A percentile compares a stretch with the other conserved stretches of the same genome.
phyloP scores from a whole-genome alignment of 2,113 vertebrate genomes.

The Notothenia rossii region DNA sequence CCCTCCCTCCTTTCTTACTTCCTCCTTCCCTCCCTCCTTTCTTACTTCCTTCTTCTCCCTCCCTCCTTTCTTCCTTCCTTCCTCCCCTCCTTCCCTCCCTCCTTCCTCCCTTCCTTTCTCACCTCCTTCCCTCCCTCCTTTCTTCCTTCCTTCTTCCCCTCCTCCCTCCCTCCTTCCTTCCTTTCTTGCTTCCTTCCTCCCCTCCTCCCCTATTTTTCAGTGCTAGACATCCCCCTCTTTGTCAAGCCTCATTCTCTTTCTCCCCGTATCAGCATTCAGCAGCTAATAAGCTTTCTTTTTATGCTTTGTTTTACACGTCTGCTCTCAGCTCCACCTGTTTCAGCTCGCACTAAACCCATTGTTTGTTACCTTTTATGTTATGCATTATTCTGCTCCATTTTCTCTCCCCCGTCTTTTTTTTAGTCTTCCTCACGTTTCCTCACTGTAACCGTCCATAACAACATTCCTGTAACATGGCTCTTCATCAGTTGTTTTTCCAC shows the following conservation, averaged over 20 bases:
- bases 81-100: too few species aligned
- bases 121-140: too few species aligned
- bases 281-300: neutral
- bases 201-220: too few species aligned
- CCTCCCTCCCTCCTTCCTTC: too few species aligned
- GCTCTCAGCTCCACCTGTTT: conserved; percentile 10
- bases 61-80: too few species aligned
- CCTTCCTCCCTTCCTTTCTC: too few species aligned
- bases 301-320: conserved; percentile 16
- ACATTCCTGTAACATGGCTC: neutral
- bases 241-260: conserved; percentile 34
- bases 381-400: neutral
- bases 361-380: conserved; percentile 19
- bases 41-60: too few species aligned
- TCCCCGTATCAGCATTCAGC: conserved; percentile 25
- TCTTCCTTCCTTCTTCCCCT: neutral
- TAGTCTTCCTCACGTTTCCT: neutral
- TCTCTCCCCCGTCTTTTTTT: neutral
- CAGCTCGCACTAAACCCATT: conserved; percentile 34
- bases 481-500: conserved; percentile 2
- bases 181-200: too few species aligned
- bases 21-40: too few species aligned
- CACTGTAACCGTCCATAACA: neutral
- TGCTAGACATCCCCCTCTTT: neutral
- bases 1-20: too few species aligned